Evolutionary conservation across 1,140 invertebrate genomes (phyloP).

Genomic region (Leucophenga varia): DNA sequence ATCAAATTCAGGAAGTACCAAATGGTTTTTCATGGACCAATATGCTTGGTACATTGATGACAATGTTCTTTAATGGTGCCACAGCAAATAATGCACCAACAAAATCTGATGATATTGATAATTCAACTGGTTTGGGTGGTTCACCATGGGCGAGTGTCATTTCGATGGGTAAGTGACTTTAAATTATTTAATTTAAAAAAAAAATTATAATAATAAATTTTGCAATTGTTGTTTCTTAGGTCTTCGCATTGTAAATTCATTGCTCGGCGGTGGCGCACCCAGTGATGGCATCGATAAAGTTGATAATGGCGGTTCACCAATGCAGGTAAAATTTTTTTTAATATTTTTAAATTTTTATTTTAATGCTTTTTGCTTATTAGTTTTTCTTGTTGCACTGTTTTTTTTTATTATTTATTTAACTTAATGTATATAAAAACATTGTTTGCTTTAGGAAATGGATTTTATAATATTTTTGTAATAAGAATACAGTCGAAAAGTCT

Average conservation of each 20-base stretch:
- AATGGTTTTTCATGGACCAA: slow-evolving; percentile 82
- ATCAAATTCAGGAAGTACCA: slow-evolving; percentile 70
- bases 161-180: slow-evolving; percentile 62
- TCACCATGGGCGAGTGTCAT: slow-evolving; percentile 84
- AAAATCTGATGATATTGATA: slow-evolving; percentile 76
- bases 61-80: slow-evolving; percentile 76
- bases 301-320: slow-evolving; percentile 77
- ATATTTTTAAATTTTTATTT: background rate
- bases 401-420: too few species aligned
- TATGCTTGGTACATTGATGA: slow-evolving; percentile 73
- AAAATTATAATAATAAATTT: background rate
- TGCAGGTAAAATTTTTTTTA: slow-evolving; percentile 68
- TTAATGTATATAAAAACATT: too few species aligned
- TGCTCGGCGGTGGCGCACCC: slow-evolving; percentile 73
- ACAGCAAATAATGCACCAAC: slow-evolving; percentile 67
- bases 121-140: slow-evolving; percentile 64
- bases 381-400: too few species aligned
- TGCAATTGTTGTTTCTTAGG: slow-evolving; percentile 47
- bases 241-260: slow-evolving; percentile 78
- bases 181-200: too few species aligned
- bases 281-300: slow-evolving; percentile 85
- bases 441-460: too few species aligned
- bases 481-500: too few species aligned
- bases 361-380: too few species aligned
- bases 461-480: too few species aligned